These are phyloP conservation scores for Nerophis lumbriciformis DNA, from an alignment of 2,113 vertebrate genomes.

Conservation along the genomic window DNA sequence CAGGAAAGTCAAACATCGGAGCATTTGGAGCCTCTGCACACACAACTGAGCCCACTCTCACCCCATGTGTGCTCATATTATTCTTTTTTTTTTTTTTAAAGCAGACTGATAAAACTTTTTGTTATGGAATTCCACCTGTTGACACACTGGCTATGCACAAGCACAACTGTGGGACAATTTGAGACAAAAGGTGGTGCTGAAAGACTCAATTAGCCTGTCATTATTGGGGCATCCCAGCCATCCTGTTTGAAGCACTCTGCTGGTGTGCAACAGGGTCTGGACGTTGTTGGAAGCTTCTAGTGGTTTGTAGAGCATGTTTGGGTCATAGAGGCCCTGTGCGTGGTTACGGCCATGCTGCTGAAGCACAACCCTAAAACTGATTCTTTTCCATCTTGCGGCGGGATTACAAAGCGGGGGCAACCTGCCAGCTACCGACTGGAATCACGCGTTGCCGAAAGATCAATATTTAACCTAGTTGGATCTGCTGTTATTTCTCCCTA, in stretches of 20 bases:
- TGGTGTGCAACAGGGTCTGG: slow-evolving; percentile 4
- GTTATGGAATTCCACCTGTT: slow-evolving; percentile 49
- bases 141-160: slow-evolving; percentile 43
- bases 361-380: slow-evolving; percentile 27
- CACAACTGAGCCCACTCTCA: slow-evolving; percentile 27
- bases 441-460: slow-evolving; percentile 32
- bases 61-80: slow-evolving; percentile 40
- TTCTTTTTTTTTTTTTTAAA: slow-evolving; percentile 22
- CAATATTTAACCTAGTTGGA: slow-evolving; percentile 44
- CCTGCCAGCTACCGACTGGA: slow-evolving; percentile 27
- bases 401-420: slow-evolving; percentile 19
- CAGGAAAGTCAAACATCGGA: slow-evolving; percentile 38
- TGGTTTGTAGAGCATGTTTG: slow-evolving; percentile 3
- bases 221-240: slow-evolving; percentile 45
- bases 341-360: slow-evolving; percentile 19
- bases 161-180: slow-evolving; percentile 39
- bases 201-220: slow-evolving; percentile 61
- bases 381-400: slow-evolving; percentile 3
- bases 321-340: background rate
- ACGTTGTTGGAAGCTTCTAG: slow-evolving; percentile 53
- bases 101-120: slow-evolving; percentile 42
- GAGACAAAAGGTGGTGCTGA: slow-evolving; percentile 59
- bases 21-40: slow-evolving; percentile 37
- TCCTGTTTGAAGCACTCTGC: slow-evolving; percentile 39
- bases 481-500: slow-evolving; percentile 33